Base-by-base conservation (phyloP, 2,888 invertebrate species). In the Tachina fera region DNA sequence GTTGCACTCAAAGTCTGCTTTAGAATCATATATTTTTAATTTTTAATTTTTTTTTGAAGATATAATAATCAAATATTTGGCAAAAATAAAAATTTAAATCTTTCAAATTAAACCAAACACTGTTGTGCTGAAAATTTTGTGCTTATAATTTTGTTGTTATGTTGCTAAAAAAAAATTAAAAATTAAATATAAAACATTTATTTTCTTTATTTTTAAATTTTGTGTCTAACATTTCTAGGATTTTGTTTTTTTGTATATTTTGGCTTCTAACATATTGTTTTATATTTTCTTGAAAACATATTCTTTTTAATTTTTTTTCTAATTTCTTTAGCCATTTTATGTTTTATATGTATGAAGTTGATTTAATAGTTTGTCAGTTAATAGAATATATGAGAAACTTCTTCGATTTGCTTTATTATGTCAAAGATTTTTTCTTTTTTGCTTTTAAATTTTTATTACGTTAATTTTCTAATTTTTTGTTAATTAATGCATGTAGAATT, bases 401-500 rank as follows among this genome's bases (percentile, higher is more conserved):
- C 31, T 31, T 75, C 31, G 51, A 45, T 75, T 84, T 85, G 53
- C n/a, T 43, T 65, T 74, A 43, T 78, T 70, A 71, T 45, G 13
- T 77, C 22, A 60, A 68, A 47, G 39, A 61, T 31, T 31, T 31
- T 31, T 72, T 84, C 47, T 68, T 63, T 74, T 85, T 71, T 45
- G 22, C 6, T 63, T 60, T 72, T 39, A 41, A 68, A 65, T 67
- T 70, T 71, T 58, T 68, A 72, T 87, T 80, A 84, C 60, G 67
- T 79, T 77, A 76, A 78, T 84, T 87, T 84, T 86, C 87, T 79
- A 77, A 74, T 85, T 81, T 22, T 47, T 88, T 88, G 82, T 75
- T 31, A 80, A 84, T 84, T 72, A 83, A 82, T 85, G 84, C 65
- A 91, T 74, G 60, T 78, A 78, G 86, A 91, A 92, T 91, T 92